Percentiles rank a stretch among this genome's conserved stretches.
Evolutionary conservation across 2,113 vertebrate genomes (phyloP).

Genomic region (Myxocyprinus asiaticus): DNA sequence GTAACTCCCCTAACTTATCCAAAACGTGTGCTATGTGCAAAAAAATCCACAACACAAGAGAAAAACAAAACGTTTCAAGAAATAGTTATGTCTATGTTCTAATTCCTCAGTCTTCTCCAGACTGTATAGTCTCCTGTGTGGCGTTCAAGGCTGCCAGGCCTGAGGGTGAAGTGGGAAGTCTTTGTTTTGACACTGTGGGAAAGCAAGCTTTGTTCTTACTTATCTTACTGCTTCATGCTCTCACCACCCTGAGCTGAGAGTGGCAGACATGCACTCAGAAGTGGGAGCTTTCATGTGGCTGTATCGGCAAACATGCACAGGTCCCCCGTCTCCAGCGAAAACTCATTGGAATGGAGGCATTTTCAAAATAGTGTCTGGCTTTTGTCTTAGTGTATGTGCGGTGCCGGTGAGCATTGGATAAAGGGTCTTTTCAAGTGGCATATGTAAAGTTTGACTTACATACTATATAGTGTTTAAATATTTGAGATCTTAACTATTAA

Average conservation of each 20-base stretch:
- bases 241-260: constrained; percentile 26
- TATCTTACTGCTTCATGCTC: constrained; percentile 58
- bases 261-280: constrained; percentile 16
- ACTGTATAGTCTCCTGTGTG: constrained; percentile 58
- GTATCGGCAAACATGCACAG: constrained; percentile 17
- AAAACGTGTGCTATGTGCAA: not conserved
- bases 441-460: no score
- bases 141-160: constrained; percentile 51
- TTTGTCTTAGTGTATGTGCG: not conserved
- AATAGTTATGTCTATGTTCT: constrained; percentile 66
- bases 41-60: constrained; percentile 8
- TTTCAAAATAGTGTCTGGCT: constrained; percentile 30
- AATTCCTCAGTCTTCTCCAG: constrained; percentile 54
- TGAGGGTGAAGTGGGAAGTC: constrained; percentile 62
- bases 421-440: not conserved
- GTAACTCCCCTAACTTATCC: not conserved
- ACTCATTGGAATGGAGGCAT: constrained; percentile 29
- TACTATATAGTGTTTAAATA: no score
- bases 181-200: constrained; percentile 70
- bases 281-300: constrained; percentile 47
- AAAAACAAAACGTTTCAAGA: constrained; percentile 2
- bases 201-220: constrained; percentile 68
- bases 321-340: constrained; percentile 3
- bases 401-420: not conserved
- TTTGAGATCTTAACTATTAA: no score